Evolutionary conservation across 1,140 invertebrate genomes (phyloP).

Genomic region (Lepeophtheirus salmonis): DNA sequence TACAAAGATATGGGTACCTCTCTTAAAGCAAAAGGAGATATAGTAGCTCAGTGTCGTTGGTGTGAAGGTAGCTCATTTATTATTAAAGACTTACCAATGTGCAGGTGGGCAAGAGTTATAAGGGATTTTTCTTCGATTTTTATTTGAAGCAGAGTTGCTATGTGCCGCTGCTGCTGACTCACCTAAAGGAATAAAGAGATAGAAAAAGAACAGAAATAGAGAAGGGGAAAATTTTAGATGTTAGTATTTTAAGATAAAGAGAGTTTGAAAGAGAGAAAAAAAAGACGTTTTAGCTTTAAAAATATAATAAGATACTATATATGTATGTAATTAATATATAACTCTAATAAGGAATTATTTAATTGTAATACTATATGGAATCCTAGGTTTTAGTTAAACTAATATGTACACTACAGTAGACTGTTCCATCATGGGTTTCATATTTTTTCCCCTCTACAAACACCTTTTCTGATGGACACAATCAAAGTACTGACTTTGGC

Average conservation of each 20-base stretch:
- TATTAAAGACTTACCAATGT: not conserved
- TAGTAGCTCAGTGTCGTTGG: too few relatives aligned
- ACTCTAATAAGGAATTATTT: not conserved
- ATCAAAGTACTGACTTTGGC: too few relatives aligned
- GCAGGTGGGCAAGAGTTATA: not conserved
- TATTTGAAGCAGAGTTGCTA: not conserved
- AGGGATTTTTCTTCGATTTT: not conserved
- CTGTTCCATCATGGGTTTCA: too few relatives aligned
- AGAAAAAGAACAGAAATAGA: not conserved
- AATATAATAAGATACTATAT: too few relatives aligned
- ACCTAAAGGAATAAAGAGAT: not conserved
- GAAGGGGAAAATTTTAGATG: not conserved
- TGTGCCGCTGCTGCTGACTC: not conserved
- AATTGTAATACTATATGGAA: not conserved
- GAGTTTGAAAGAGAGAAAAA: not conserved
- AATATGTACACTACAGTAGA: too few relatives aligned
- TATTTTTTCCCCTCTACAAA: too few relatives aligned
- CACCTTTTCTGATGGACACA: too few relatives aligned
- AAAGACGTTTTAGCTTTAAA: too few relatives aligned
- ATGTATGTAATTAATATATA: too few relatives aligned
- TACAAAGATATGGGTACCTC: too few relatives aligned
- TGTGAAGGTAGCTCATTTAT: not conserved
- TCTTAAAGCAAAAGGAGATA: not conserved
- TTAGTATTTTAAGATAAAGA: not conserved
- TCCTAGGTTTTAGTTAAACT: not conserved